phyloP scores from a whole-genome alignment of 2,113 vertebrate genomes.

The Lathamus discolor region DNA sequence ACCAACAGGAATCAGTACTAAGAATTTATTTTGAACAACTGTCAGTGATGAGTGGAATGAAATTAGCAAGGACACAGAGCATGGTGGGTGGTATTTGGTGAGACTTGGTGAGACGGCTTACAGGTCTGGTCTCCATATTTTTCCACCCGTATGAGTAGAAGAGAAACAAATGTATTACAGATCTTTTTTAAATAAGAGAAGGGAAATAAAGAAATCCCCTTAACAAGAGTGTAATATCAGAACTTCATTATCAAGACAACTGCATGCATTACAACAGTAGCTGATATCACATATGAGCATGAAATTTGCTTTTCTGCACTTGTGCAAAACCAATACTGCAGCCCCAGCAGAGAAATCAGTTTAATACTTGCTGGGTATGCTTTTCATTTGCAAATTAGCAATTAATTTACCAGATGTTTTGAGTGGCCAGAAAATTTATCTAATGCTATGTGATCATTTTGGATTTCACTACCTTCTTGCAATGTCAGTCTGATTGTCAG shows the following conservation, averaged over 20 bases:
- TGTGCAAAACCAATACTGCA: background rate
- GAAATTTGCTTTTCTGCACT: background rate
- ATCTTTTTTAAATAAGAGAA: background rate
- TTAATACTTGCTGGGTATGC: background rate
- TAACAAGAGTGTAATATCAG: background rate
- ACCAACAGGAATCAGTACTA: background rate
- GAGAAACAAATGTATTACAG: background rate
- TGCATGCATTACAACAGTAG: background rate
- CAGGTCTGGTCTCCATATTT: background rate
- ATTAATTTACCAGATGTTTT: background rate
- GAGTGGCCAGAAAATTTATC: background rate
- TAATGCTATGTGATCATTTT: background rate
- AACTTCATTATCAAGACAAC: background rate
- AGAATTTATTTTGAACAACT: background rate
- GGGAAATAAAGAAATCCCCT: background rate
- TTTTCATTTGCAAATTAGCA: conserved; percentile 4
- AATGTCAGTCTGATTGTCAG: background rate
- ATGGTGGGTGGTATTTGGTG: background rate
- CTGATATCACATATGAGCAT: background rate
- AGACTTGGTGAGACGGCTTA: background rate
- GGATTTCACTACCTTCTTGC: background rate
- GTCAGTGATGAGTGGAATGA: background rate
- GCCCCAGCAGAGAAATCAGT: background rate
- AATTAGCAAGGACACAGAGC: background rate
- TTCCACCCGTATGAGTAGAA: background rate